Evolutionary conservation across 1,140 invertebrate genomes (phyloP), one percentile per base, ranked within the genome.

Genomic region (Dreissena polymorpha): DNA sequence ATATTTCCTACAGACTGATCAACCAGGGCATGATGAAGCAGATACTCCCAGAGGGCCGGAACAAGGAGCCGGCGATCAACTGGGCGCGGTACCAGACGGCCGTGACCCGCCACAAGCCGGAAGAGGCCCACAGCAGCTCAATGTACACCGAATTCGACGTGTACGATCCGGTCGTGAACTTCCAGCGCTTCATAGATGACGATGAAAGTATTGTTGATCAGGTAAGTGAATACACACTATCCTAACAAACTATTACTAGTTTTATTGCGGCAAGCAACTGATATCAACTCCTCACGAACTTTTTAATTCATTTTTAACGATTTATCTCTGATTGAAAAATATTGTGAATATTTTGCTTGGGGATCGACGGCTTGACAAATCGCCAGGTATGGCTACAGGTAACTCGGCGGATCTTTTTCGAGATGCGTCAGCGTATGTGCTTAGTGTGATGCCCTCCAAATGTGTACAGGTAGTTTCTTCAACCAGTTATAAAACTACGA

Each of bases 131-230:
- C 6, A 90, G 87, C 51, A 86, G 85, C n/a, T 89, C 89, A 18
- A 72, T 86, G 21, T 90, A 84, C 73, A 81, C 85, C 25, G 84
- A 81, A 80, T 87, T 75, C 51, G 88, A 89, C 67, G 75, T 72
- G 0, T 72, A 57, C 12, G 65, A 84, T 23, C 86, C 88, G 10
- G 60, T 78, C 10, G 79, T 86, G 16, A 86, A 89, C 75, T 84
- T 89, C 51, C 69, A 87, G 3, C 53, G 73, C 2, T 89, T 75
- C 64, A n/a, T 85, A 6, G 77, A 75, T 8, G 87, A 89, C 55
- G 65, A 89, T 39, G 89, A 87, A n/a, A 87, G 27, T 25, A 81
- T 88, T 18, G 60, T 86, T 16, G 85, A 88, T 68, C 63, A 88
- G 77, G 84, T 85, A 68, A 67, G 80, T 76, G 18, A 5, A 63